Conservation (phyloP, 2,888 invertebrate species). For the Yponomeuta cagnagella region DNA sequence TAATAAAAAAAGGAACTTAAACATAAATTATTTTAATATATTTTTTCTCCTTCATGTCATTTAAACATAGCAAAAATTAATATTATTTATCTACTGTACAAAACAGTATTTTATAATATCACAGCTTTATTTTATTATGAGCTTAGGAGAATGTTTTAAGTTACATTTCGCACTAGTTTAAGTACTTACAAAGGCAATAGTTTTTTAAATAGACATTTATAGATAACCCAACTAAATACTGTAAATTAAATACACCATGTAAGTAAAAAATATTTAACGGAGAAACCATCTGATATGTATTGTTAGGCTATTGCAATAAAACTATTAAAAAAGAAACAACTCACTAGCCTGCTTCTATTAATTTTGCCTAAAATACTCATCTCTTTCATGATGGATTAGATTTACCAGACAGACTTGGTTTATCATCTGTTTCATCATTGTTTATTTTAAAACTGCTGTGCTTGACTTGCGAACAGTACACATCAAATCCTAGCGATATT, state of each 20-base stretch:
- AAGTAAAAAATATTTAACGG: not conserved
- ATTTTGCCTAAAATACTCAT: not conserved
- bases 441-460: slow-evolving; percentile 51
- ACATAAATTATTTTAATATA: not conserved
- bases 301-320: not conserved
- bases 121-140: slow-evolving; percentile 15
- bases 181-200: not conserved
- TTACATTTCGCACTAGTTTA: not conserved
- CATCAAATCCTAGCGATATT: slow-evolving; percentile 91
- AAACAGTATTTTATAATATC: slow-evolving; percentile 6
- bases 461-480: slow-evolving; percentile 91
- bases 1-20: not conserved
- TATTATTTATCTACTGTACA: not conserved
- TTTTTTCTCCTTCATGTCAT: not conserved
- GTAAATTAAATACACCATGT: not conserved
- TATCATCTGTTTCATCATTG: not conserved
- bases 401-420: not conserved
- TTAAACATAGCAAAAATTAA: slow-evolving; percentile 4
- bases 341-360: not conserved
- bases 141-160: not conserved
- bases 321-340: not conserved
- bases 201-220: not conserved
- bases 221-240: not conserved
- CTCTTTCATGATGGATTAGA: not conserved
- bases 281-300: not conserved